Evolutionary conservation across 2,888 invertebrate genomes (phyloP).

Genomic region (Gymnocheta viridis): DNA sequence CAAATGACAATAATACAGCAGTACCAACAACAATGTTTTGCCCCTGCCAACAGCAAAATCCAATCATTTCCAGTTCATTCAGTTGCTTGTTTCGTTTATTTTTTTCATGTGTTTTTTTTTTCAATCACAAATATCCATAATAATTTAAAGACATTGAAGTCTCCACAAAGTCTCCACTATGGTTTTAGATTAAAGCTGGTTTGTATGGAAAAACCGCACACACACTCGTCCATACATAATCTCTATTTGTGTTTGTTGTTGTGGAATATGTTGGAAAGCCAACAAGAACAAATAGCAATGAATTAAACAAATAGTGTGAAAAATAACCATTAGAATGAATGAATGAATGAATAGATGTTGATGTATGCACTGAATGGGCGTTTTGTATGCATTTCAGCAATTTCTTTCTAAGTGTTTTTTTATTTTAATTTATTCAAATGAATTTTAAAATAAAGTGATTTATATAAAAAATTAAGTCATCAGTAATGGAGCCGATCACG

Average conservation of each 20-base stretch:
- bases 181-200: conserved; percentile 57
- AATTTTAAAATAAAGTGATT: background rate
- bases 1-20: conserved; percentile 52
- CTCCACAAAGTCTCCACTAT: conserved; percentile 66
- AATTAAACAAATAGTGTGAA: conserved; percentile 64
- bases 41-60: conserved; percentile 35
- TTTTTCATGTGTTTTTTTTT: conserved; percentile 7
- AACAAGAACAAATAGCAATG: conserved; percentile 17
- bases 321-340: conserved; percentile 43
- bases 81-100: conserved; percentile 13
- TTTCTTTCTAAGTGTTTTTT: background rate
- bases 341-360: conserved; percentile 2
- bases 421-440: background rate
- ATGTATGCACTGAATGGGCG: conserved; percentile 19
- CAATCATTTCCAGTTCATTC: conserved; percentile 57
- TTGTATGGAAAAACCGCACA: conserved; percentile 42
- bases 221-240: conserved; percentile 2
- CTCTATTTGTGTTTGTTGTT: conserved; percentile 25
- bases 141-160: conserved; percentile 58
- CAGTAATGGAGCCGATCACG: too few species aligned
- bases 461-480: background rate
- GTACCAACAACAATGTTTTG: background rate
- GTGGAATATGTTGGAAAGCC: conserved; percentile 15
- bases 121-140: conserved; percentile 50
- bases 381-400: conserved; percentile 2